These are phyloP conservation scores for Pammene aurita DNA, from an alignment of 2,888 invertebrate species.

Conservation along the genomic window DNA sequence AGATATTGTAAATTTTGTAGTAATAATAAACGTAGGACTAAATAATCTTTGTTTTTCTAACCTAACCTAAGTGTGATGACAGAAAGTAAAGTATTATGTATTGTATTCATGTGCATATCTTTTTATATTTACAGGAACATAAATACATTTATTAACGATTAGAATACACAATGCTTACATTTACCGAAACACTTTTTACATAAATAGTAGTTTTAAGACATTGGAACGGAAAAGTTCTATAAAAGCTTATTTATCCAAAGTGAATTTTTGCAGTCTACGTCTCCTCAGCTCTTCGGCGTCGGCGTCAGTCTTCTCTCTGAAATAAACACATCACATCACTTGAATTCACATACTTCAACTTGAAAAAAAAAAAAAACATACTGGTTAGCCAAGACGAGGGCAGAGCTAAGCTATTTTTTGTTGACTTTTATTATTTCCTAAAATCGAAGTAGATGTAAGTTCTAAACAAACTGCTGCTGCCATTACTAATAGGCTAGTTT, in stretches of 20 bases:
- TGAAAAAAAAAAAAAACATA: too few species aligned
- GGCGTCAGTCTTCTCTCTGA: constrained; percentile 74
- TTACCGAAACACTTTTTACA: constrained; percentile 80
- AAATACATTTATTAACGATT: constrained; percentile 77
- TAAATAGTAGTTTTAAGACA: constrained; percentile 69
- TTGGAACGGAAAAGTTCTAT: constrained; percentile 60
- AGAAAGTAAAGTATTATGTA: constrained; percentile 57
- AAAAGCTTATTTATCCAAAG: constrained; percentile 73
- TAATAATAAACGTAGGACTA: constrained; percentile 35
- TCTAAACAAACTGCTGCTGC: too few species aligned
- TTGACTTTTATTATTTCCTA: too few species aligned
- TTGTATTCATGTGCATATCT: constrained; percentile 81
- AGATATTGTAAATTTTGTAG: constrained; percentile 49
- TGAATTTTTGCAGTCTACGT: constrained; percentile 90
- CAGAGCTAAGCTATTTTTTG: not conserved
- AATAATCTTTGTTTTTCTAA: constrained; percentile 9
- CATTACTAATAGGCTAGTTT: too few species aligned
- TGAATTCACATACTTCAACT: not conserved
- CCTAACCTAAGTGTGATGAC: constrained; percentile 37
- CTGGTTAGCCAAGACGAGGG: not conserved
- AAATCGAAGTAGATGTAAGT: too few species aligned
- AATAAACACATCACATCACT: constrained; percentile 44
- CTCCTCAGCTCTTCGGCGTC: constrained; percentile 88
- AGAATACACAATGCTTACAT: constrained; percentile 79
- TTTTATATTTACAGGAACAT: constrained; percentile 82